Conservation (phyloP, 1,140 invertebrate genomes). For the Proctacanthus coquilletti region DNA sequence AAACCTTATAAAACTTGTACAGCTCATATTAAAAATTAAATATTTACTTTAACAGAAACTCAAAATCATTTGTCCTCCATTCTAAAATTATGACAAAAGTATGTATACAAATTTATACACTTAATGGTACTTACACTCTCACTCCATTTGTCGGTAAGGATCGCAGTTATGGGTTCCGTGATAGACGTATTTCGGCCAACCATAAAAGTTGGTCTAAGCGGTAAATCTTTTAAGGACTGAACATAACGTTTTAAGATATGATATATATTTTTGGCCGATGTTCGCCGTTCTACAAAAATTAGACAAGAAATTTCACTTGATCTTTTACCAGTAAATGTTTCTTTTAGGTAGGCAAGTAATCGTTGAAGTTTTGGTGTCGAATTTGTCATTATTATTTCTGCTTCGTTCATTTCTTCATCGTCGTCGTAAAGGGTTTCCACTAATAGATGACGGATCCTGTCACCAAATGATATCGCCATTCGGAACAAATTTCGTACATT, state of each 20-base stretch:
- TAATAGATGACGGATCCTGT: slow-evolving; percentile 17
- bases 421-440: slow-evolving; percentile 13
- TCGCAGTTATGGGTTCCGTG: slow-evolving; percentile 11
- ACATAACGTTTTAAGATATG: slow-evolving; percentile 48
- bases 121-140: slow-evolving; percentile 20
- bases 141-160: slow-evolving; percentile 31
- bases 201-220: slow-evolving; percentile 52
- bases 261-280: slow-evolving; percentile 61
- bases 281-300: slow-evolving; percentile 65
- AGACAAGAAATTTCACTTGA: slow-evolving; percentile 49
- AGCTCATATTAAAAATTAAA: not conserved
- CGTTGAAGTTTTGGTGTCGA: slow-evolving; percentile 40
- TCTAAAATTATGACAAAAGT: too few species aligned
- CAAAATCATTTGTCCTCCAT: too few species aligned
- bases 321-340: slow-evolving; percentile 26
- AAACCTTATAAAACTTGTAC: too few species aligned
- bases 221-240: slow-evolving; percentile 24
- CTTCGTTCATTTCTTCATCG: slow-evolving; percentile 17
- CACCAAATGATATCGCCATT: slow-evolving; percentile 26
- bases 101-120: not conserved
- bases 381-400: slow-evolving; percentile 31
- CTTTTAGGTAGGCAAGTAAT: slow-evolving; percentile 38
- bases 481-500: slow-evolving; percentile 31
- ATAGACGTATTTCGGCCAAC: slow-evolving; percentile 37
- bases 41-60: not conserved